Evolutionary conservation across 2,113 vertebrate genomes (phyloP).

Genomic region (Cairina moschata): DNA sequence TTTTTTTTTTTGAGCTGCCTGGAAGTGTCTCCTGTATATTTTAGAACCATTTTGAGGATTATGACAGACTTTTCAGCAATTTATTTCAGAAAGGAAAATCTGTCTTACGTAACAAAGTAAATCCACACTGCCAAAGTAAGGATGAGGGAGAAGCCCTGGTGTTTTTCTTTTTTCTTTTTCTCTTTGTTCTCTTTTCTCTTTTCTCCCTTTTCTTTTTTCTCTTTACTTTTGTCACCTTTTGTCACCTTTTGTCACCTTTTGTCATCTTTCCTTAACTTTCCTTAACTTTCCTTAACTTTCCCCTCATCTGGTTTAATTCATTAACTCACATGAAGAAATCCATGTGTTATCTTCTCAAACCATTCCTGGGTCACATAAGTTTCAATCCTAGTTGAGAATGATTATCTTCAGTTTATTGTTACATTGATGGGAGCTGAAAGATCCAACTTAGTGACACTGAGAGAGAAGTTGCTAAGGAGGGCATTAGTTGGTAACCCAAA

Average conservation of each 20-base stretch:
- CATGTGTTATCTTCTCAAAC: background rate
- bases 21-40: background rate
- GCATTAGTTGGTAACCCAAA: background rate
- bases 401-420: background rate
- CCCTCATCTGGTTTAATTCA: background rate
- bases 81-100: conserved; percentile 53
- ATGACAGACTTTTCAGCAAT: conserved; percentile 41
- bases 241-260: no score
- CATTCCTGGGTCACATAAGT: background rate
- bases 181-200: background rate
- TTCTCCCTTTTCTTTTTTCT: background rate
- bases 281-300: background rate
- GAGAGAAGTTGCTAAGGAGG: background rate
- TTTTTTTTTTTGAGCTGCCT: background rate
- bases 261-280: background rate
- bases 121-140: background rate
- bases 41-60: background rate
- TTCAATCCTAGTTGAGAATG: background rate
- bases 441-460: background rate
- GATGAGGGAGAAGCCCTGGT: background rate
- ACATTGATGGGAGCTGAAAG: background rate
- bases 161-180: background rate
- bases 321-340: background rate
- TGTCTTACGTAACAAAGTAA: conserved; percentile 19
- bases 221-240: no score